Evolutionary conservation across 2,797 vertebrate species (phyloP).

Genomic region (Distichodus sexfasciatus): DNA sequence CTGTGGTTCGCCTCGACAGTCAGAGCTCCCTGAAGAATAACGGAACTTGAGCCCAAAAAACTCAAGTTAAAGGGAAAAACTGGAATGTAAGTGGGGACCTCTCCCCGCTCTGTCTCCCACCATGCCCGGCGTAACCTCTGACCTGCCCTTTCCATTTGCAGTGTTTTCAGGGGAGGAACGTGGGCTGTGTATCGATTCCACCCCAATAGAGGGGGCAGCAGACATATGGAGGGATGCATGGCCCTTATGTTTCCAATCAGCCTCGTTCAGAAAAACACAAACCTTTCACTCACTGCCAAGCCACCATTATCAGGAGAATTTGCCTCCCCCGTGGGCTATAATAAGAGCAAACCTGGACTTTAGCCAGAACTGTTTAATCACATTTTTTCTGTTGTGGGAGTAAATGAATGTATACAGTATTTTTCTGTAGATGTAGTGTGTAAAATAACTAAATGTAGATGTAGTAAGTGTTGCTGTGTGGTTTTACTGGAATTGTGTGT

Average conservation of each 20-base stretch:
- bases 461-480: too few species aligned
- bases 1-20: slow-evolving; percentile 1
- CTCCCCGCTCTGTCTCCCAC: background rate
- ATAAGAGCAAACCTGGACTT: background rate
- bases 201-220: background rate
- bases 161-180: slow-evolving; percentile 20
- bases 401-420: slow-evolving; percentile 9
- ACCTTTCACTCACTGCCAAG: slow-evolving; percentile 29
- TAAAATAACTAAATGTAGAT: background rate
- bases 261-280: slow-evolving; percentile 11
- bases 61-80: slow-evolving; percentile 5
- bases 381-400: background rate
- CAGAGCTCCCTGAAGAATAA: slow-evolving; percentile 23
- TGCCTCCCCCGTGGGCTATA: slow-evolving; percentile 13
- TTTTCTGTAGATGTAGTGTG: background rate
- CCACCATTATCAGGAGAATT: slow-evolving; percentile 33
- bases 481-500: too few species aligned
- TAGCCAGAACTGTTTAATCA: slow-evolving; percentile 13
- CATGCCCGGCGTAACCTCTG: slow-evolving; percentile 23
- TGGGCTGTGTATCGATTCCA: background rate
- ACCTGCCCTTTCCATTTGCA: slow-evolving; percentile 15
- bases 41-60: slow-evolving; percentile 32
- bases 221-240: slow-evolving; percentile 20
- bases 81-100: slow-evolving; percentile 2
- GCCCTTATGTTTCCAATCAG: slow-evolving; percentile 39